phyloP scores from a whole-genome alignment of 2,888 invertebrate species.

The Drosophila kambysellisi region DNA sequence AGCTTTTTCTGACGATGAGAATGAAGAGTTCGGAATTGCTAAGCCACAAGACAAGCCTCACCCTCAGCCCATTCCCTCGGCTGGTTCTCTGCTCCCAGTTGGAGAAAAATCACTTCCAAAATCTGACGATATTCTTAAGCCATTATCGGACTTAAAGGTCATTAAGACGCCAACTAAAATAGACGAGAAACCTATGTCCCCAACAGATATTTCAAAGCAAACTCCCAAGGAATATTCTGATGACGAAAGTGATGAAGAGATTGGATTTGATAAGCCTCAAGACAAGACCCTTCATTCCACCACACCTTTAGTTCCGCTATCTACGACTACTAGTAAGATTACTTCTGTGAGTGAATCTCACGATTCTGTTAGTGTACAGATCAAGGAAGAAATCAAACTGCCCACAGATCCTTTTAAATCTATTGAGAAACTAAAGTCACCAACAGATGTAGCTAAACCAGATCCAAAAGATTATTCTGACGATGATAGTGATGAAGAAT shows the following conservation, averaged over 20 bases:
- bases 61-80: neutral
- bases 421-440: conserved; percentile 20
- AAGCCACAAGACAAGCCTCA: conserved; percentile 11
- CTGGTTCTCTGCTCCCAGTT: conserved; percentile 2
- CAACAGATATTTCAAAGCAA: conserved; percentile 11
- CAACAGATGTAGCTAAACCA: conserved; percentile 2
- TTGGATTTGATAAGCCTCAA: neutral
- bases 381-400: no score
- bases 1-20: conserved; percentile 18
- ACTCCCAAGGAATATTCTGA: conserved; percentile 11
- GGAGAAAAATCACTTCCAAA: conserved; percentile 6
- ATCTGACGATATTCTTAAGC: conserved; percentile 12
- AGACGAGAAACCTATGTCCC: conserved; percentile 30
- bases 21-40: conserved; percentile 8
- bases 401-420: neutral
- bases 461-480: conserved; percentile 3
- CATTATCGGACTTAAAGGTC: neutral
- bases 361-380: no score
- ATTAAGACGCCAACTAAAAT: neutral
- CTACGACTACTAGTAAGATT: no score
- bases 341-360: no score
- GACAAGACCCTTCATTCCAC: no score
- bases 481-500: conserved; percentile 20
- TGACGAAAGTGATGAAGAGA: conserved; percentile 2
- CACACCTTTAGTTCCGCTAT: no score